These are phyloP conservation scores for Timema podura DNA, from an alignment of 2,888 invertebrate genomes.

Conservation along the genomic window DNA sequence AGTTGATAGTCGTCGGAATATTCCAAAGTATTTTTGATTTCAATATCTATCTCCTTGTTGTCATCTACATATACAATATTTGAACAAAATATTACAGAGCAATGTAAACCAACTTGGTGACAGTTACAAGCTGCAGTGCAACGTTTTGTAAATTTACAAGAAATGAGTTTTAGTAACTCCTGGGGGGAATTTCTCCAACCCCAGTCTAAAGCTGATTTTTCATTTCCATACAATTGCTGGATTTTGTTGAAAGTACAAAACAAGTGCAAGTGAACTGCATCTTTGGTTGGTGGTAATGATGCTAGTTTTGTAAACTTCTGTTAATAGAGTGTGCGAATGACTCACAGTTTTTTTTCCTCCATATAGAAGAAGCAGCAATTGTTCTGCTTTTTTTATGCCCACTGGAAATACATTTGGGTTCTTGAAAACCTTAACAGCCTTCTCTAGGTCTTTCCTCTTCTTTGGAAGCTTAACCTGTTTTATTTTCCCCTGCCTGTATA, in stretches of 20 bases:
- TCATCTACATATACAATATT: too few species aligned
- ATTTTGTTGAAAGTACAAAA: neutral
- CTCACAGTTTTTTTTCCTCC: neutral
- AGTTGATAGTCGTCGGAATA: too few species aligned
- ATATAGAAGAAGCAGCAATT: neutral
- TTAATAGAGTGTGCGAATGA: neutral
- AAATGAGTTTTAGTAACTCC: too few species aligned
- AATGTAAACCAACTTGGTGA: too few species aligned
- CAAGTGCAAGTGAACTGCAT: neutral
- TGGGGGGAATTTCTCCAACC: neutral
- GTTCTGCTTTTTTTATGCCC: neutral
- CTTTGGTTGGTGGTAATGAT: neutral
- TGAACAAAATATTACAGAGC: too few species aligned
- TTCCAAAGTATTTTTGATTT: too few species aligned
- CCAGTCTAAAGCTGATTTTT: neutral
- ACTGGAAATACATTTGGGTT: neutral
- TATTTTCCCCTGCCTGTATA: neutral
- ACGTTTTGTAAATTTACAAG: too few species aligned
- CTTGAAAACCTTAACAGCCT: neutral
- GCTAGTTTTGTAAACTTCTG: neutral
- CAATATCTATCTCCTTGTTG: too few species aligned
- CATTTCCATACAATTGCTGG: neutral
- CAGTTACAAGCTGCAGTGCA: too few species aligned
- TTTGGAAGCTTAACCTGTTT: neutral
- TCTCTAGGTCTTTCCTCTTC: neutral